Evolutionary conservation across 2,888 invertebrate species (phyloP).

Genomic region (Herminia tarsipennalis): DNA sequence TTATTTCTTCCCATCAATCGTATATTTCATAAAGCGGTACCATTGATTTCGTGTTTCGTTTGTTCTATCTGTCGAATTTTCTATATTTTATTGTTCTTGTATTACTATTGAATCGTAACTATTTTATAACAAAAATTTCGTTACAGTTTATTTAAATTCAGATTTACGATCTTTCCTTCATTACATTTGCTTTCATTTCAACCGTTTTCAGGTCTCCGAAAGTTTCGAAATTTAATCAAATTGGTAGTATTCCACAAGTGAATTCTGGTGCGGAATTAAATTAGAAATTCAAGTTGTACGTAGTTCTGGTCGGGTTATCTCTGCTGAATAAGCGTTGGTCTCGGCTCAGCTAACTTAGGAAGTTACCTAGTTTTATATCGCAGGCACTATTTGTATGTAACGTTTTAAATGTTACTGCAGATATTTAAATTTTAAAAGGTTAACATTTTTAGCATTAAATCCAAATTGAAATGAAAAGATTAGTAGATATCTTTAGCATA

Average conservation of each 20-base stretch:
- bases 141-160: neutral
- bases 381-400: slow-evolving; percentile 12
- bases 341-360: slow-evolving; percentile 30
- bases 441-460: too few relatives aligned
- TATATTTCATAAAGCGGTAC: slow-evolving; percentile 13
- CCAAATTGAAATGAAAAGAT: too few relatives aligned
- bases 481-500: too few relatives aligned
- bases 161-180: neutral
- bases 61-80: slow-evolving; percentile 3
- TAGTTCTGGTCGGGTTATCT: slow-evolving; percentile 46
- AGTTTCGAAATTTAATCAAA: slow-evolving; percentile 38
- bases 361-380: slow-evolving; percentile 30
- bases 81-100: slow-evolving; percentile 2
- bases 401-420: neutral
- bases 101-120: slow-evolving; percentile 5
- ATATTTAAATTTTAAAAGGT: too few relatives aligned
- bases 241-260: slow-evolving; percentile 31
- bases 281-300: slow-evolving; percentile 57
- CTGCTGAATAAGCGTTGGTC: slow-evolving; percentile 43
- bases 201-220: slow-evolving; percentile 5
- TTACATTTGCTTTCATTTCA: slow-evolving; percentile 1
- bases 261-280: slow-evolving; percentile 52
- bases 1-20: slow-evolving; percentile 20
- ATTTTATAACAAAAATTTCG: slow-evolving; percentile 2
- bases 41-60: slow-evolving; percentile 19